Evolutionary conservation across 2,113 vertebrate genomes (phyloP).

Genomic region (Crocuta crocuta): DNA sequence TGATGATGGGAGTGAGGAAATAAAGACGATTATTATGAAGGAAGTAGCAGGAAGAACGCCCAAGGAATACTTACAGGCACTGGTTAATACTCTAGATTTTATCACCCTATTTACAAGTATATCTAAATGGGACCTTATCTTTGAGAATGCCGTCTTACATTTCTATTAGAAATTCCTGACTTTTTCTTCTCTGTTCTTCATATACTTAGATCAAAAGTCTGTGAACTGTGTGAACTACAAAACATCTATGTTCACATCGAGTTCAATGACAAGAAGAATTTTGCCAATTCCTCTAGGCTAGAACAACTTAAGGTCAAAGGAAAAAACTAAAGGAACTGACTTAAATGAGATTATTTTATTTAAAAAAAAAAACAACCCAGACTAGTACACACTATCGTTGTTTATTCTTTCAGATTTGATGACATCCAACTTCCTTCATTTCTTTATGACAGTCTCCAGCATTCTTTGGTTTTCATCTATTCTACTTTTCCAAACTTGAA

Average conservation of each 20-base stretch:
- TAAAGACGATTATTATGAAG: background rate
- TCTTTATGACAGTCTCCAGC: background rate
- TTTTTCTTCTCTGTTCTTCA: background rate
- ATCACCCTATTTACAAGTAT: slow-evolving; percentile 21
- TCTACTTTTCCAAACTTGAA: background rate
- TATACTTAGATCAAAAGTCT: slow-evolving; percentile 67
- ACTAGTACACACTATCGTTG: background rate
- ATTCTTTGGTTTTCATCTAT: background rate
- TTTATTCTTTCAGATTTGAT: slow-evolving; percentile 44
- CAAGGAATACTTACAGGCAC: background rate
- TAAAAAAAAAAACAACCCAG: slow-evolving; percentile 51
- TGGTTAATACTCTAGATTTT: background rate
- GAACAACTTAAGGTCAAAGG: slow-evolving; percentile 73
- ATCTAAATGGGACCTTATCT: background rate
- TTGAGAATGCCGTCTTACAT: slow-evolving; percentile 7
- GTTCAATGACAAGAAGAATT: slow-evolving; percentile 50
- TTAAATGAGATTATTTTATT: slow-evolving; percentile 52
- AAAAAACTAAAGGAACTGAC: slow-evolving; percentile 33
- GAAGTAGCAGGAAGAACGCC: background rate
- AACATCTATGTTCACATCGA: slow-evolving; percentile 71
- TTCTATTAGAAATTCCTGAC: slow-evolving; percentile 47
- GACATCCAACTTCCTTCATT: background rate
- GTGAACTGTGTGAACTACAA: slow-evolving; percentile 68
- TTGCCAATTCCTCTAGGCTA: slow-evolving; percentile 55
- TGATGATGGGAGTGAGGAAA: background rate